These are phyloP conservation scores for Medauroidea extradentata DNA, from an alignment of 1,140 invertebrate species.

Conservation along the genomic window DNA sequence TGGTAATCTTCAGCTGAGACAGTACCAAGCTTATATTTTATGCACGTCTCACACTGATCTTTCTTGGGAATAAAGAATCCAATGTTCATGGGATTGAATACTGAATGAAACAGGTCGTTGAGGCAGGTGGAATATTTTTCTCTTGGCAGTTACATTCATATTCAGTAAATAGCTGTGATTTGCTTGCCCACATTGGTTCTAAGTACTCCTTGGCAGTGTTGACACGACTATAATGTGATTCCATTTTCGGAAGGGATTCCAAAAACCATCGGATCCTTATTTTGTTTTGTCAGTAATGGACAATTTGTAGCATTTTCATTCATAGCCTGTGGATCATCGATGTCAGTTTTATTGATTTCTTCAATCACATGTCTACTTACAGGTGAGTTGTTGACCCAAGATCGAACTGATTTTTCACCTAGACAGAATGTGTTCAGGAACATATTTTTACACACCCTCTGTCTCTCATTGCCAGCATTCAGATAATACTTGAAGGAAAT, in stretches of 20 bases:
- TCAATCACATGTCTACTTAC: background rate
- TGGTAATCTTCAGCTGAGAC: background rate
- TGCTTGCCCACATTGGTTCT: constrained; percentile 8
- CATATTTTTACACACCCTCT: constrained; percentile 13
- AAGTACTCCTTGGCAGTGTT: constrained; percentile 4
- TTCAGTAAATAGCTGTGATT: constrained; percentile 5
- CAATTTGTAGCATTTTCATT: background rate
- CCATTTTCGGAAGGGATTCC: constrained; percentile 2
- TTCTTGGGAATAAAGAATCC: constrained; percentile 8
- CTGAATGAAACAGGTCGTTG: background rate
- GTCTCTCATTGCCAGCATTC: constrained; percentile 7
- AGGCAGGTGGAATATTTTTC: constrained; percentile 2
- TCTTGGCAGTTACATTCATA: constrained; percentile 8
- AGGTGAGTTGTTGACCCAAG: constrained; percentile 5
- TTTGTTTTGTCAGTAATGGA: background rate
- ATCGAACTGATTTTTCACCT: constrained; percentile 13
- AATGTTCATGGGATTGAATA: constrained; percentile 3
- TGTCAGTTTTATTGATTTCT: background rate
- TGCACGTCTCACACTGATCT: constrained; percentile 11
- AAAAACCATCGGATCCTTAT: background rate
- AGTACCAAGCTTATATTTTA: constrained; percentile 1
- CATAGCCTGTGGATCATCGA: background rate
- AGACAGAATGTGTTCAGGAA: constrained; percentile 14
- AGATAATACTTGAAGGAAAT: constrained; percentile 11
- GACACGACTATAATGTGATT: background rate